A percentile compares a stretch with the other conserved stretches of the same genome.
Evolutionary conservation across 2,797 vertebrate genomes (phyloP).

Genomic region (Sparus aurata): DNA sequence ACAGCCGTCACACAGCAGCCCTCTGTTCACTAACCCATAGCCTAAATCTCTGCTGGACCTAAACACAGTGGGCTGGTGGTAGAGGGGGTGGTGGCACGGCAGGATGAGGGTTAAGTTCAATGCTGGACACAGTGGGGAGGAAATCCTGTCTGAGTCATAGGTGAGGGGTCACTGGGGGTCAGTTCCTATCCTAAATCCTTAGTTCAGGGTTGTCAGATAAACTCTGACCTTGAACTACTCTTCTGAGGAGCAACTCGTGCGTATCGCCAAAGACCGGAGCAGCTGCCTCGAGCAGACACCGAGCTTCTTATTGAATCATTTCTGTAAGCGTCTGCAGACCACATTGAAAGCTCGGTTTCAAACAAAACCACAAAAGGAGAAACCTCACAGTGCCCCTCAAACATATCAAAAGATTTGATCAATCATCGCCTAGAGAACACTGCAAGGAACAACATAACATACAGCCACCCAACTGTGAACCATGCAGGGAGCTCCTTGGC

Average conservation of each 20-base stretch:
- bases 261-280: slow-evolving; percentile 26
- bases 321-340: slow-evolving; percentile 8
- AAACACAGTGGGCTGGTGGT: slow-evolving; percentile 37
- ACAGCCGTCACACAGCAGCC: slow-evolving; percentile 68
- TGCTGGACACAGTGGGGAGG: slow-evolving; percentile 71
- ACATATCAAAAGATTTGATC: slow-evolving; percentile 51
- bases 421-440: slow-evolving; percentile 40
- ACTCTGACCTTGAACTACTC: slow-evolving; percentile 53
- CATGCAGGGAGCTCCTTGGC: slow-evolving; percentile 49
- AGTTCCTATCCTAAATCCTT: slow-evolving; percentile 73
- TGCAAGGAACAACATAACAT: slow-evolving; percentile 29
- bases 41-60: slow-evolving; percentile 53
- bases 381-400: slow-evolving; percentile 15
- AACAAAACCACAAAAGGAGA: slow-evolving; percentile 47
- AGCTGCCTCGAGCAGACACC: slow-evolving; percentile 11
- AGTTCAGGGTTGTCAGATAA: slow-evolving; percentile 69
- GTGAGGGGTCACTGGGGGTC: slow-evolving; percentile 58
- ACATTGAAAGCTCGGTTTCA: slow-evolving; percentile 25
- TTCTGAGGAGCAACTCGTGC: slow-evolving; percentile 28
- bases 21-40: slow-evolving; percentile 64
- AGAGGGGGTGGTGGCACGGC: slow-evolving; percentile 47
- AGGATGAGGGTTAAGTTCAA: slow-evolving; percentile 76
- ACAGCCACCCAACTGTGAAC: slow-evolving; percentile 44
- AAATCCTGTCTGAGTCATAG: slow-evolving; percentile 74
- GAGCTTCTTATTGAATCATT: slow-evolving; percentile 32